Evolutionary conservation across 1,140 invertebrate genomes (phyloP).

Genomic region (Augochlora pura): DNA sequence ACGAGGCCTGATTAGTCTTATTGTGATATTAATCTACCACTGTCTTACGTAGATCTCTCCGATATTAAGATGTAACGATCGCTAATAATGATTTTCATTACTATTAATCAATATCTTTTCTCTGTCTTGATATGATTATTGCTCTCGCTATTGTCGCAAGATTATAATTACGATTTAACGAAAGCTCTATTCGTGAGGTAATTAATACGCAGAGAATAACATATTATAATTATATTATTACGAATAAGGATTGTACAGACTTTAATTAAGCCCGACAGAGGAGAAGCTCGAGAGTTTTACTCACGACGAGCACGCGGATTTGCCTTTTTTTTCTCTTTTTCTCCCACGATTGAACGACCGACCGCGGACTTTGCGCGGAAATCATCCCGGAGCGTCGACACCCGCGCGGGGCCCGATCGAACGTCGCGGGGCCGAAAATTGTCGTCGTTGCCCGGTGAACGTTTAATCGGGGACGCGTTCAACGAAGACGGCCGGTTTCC

Average conservation of each 20-base stretch:
- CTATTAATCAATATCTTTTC: slow-evolving; percentile 66
- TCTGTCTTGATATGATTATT: slow-evolving; percentile 57
- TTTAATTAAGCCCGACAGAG: slow-evolving; percentile 43
- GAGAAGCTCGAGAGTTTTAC: slow-evolving; percentile 23
- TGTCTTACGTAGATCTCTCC: slow-evolving; percentile 80
- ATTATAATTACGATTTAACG: slow-evolving; percentile 58
- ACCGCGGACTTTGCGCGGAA: too few species aligned
- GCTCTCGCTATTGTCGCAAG: slow-evolving; percentile 55
- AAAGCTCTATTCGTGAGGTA: slow-evolving; percentile 30
- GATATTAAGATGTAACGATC: slow-evolving; percentile 76
- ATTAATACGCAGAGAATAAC: slow-evolving; percentile 45
- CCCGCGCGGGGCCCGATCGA: too few species aligned
- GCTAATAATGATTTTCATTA: slow-evolving; percentile 69
- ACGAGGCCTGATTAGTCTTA: slow-evolving; percentile 81
- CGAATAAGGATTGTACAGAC: slow-evolving; percentile 54
- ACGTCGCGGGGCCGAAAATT: too few species aligned
- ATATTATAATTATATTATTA: slow-evolving; percentile 51
- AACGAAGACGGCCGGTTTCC: too few species aligned
- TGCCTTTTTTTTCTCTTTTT: slow-evolving; percentile 2
- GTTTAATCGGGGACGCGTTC: too few species aligned
- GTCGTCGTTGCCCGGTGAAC: too few species aligned
- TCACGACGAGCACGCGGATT: slow-evolving; percentile 26
- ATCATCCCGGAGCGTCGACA: too few species aligned
- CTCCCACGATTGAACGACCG: not conserved
- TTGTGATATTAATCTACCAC: slow-evolving; percentile 82